Evolutionary conservation across 2,113 vertebrate genomes (phyloP), one percentile per base, ranked within the genome.

Genomic region (Penelope pileata): DNA sequence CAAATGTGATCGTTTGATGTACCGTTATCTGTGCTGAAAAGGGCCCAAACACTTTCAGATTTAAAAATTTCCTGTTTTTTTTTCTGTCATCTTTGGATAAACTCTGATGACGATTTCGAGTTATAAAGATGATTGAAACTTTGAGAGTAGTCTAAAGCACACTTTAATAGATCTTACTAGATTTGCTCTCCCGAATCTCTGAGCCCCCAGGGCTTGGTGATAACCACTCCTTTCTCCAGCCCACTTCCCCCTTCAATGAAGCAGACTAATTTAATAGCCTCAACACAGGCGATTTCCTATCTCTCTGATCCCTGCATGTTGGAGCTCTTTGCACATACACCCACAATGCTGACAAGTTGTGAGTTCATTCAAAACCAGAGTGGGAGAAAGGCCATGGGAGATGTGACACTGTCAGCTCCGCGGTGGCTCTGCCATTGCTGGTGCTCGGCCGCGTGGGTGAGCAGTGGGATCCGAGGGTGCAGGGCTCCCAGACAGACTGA

Each of bases 191-290:
- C 26, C 0, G 0, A 59, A 1, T 9, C 29, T 34, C 42, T 45
- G 45, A 88, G 56, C 16, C 64, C 59, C 9, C 59, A 47, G 32
- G 54, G 29, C 21, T 54, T 30, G 86, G 86, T 1, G 12, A 67
- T 83, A 90, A 81, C 51, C 32, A 38, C 18, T 86, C 47, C 73
- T 78, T 83, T 81, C 68, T 83, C 47, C 66, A 90, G 47, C 70
- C 60, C 51, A 47, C 24, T 92, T 86, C 72, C 58, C 43, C 67
- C 77, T 95, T 91, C 89, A 79, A 23, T 70, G 88, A 88, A 93
- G 74, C 38, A 84, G 53, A 89, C 78, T 58, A 77, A 93, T 86
- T 83, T 73, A 91, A 86, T 82, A 90, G 75, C 70, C 47, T 78
- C 86, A 68, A 78, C 75, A 75, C 2, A 75, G 29, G 47, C 56